Base-by-base conservation (phyloP, 2,113 vertebrate species). In the Triplophysa rosa region DNA sequence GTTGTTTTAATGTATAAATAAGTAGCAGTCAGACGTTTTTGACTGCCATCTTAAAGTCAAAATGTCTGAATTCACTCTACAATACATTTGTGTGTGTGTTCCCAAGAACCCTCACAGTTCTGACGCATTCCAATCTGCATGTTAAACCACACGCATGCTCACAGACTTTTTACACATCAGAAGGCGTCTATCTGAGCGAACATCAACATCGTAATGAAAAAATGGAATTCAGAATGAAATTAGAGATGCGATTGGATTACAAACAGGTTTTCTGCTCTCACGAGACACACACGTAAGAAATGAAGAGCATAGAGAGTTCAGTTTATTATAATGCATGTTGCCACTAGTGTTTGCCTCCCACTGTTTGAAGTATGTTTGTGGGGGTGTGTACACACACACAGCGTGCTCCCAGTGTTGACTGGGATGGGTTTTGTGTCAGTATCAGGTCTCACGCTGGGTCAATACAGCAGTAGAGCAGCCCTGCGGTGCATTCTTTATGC, bases 391-490 rank as follows among this genome's bases (percentile, higher is more conserved):
- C 24, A 64, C 26, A 10, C 61, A 65, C 6, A 3, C 24, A 65
- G 73, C 74, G 24, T 26, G 45, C 58, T 61, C 40, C 23, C 58
- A 63, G 58, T 74, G 72, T 74, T 74, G 40, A 74, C 72, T 63
- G 59, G 58, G 72, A 74, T 74, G 72, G 26, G 71, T 29, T 74
- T 74, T 74, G 61, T 76, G 61, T 65, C 45, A 17, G 45, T 65
- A 65, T 77, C 62, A 21, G 19, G 73, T 54, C 42, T 77, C 73
- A 64, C 8, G 73, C 73, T 76, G 73, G 49, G 73, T 76, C 73
- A 76, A 76, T 54, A 65, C 17, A 65, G 23, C 71, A 63, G 71
- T 26, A 74, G 37, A 74, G 58, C 40, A 47, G 58, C 71, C 54
- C 58, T 62, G 40, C 14, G 33, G 40, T 62, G 71, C 42, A 11